Base-by-base conservation (phyloP, 2,888 invertebrate species). In the Sesia apiformis region DNA sequence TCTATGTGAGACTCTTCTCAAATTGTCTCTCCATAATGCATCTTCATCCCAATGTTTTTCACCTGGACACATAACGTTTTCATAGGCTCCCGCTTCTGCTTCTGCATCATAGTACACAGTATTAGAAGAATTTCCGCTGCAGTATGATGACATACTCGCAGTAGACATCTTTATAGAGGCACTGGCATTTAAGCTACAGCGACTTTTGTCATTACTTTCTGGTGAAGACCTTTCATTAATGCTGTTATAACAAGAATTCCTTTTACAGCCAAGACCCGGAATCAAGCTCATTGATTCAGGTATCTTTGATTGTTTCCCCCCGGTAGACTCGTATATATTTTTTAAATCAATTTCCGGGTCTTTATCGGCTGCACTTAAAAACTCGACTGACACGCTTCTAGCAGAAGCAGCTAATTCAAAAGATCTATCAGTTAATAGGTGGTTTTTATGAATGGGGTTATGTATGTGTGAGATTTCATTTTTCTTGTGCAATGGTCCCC, bases 21-120 rank as follows among this genome's bases (percentile, higher is more conserved):
- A 84, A 68, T 94, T 94, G 69, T 96, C 96, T 55, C 94, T 90
- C 96, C 96, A 96, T 40, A 95, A 83, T 4, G 92, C 85, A 79
- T 96, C 96, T 79, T 96, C 95, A 70, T 95, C 96, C 95, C 95
- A 96, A 46, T 94, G 91, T 74, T 94, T 93, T 67, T 94, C 94
- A 52, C 93, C 94, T 68, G 91, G 91, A 57, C 84, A 86, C 46
- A 81, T 72, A 23, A 89, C 64, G 66, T 89, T 89, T 74, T 89
- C 89, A 64, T 89, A 89, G 5, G 85, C 77, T 66, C 78, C 71
- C 39, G 78, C 67, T 58, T 88, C 88, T 40, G 87, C 81, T 70
- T 87, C 87, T 23, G 88, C 88, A 54, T 89, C 88, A 58, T 89
- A 87, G 65, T 87, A 87, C 42, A 88, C 88, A 6, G 88, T 89